Base-by-base conservation (phyloP, 2,113 vertebrate genomes). In the Vicugna pacos region DNA sequence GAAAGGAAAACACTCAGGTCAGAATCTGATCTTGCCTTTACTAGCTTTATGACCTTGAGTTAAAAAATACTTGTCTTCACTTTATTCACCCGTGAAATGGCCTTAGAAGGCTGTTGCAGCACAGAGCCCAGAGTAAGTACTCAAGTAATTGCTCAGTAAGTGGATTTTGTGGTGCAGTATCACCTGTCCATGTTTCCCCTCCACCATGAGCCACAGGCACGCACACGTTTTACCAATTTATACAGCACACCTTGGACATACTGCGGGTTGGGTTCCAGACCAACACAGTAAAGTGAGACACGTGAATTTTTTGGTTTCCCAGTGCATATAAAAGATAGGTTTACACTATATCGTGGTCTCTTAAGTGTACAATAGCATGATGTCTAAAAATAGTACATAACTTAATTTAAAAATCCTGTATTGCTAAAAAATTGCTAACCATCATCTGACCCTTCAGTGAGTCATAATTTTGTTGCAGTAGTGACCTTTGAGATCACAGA, bases 21-120 rank as follows among this genome's bases (percentile, higher is more conserved):
- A 94, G 72, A 95, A 69, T 89, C 38, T 93, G 60, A 80, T 48
- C 30, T 22, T 92, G 11, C 3, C 50, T 13, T 84, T 89, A 32
- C 15, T 79, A 38, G 14, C 32, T 92, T 87, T 65, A 69, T 84
- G 32, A 90, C 22, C 16, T 79, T 62, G 79, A 84, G n/a, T 72
- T 42, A 42, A 42, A 87, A 64, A 83, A n/a, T 62, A 70, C 64
- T 86, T 87, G n/a, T 79, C 65, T 85, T 83, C 20, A 48, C 79
- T 30, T 86, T 69, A 24, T 88, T 93, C 14, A 62, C 56, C 72
- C 83, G 4, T 88, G 46, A 48, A 91, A 62, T 50, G 54, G 54
- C 16, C 83, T 6, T 58, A 1, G 14, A 30, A 42, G 32, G 6
- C 24, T 91, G 38, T 42, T 24, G 2, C 1, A 62, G 17, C 22